Conservation (phyloP, 1,140 invertebrate genomes). For the Trichogramma pretiosum region DNA sequence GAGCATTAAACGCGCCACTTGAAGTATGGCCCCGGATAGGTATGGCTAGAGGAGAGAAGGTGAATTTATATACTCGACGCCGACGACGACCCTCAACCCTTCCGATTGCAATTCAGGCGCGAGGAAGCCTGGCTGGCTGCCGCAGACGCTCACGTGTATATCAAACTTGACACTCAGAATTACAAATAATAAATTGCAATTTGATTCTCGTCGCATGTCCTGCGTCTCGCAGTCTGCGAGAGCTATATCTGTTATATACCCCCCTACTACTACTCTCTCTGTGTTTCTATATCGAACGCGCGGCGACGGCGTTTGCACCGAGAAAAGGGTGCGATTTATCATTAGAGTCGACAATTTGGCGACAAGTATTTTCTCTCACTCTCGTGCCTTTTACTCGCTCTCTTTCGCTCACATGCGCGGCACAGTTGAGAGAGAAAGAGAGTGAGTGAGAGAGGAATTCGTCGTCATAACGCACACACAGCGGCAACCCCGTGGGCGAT, state of each 20-base stretch:
- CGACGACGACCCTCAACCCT: no score
- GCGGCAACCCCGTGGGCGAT: no score
- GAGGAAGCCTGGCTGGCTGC: no score
- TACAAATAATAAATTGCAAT: conserved; percentile 51
- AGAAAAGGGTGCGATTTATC: conserved; percentile 41
- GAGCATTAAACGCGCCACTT: conserved; percentile 13
- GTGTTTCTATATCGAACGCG: no score
- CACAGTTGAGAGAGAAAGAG: conserved; percentile 7
- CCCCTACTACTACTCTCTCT: no score
- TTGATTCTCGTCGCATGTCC: conserved; percentile 36
- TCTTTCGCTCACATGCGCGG: background rate
- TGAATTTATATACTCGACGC: no score
- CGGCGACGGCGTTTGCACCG: conserved; percentile 21
- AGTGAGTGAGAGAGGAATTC: conserved; percentile 19
- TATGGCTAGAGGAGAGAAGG: no score
- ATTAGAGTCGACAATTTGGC: conserved; percentile 45
- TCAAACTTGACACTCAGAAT: conserved; percentile 48
- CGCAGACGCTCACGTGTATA: conserved; percentile 31
- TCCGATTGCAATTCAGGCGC: conserved; percentile 17
- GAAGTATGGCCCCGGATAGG: no score
- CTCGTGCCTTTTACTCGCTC: conserved; percentile 3
- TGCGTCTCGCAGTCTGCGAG: conserved; percentile 2
- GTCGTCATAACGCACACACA: conserved; percentile 45
- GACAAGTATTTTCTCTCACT: conserved; percentile 31
- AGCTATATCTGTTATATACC: no score